These are phyloP conservation scores for Myxocyprinus asiaticus DNA, from an alignment of 2,113 vertebrate genomes.

Conservation along the genomic window DNA sequence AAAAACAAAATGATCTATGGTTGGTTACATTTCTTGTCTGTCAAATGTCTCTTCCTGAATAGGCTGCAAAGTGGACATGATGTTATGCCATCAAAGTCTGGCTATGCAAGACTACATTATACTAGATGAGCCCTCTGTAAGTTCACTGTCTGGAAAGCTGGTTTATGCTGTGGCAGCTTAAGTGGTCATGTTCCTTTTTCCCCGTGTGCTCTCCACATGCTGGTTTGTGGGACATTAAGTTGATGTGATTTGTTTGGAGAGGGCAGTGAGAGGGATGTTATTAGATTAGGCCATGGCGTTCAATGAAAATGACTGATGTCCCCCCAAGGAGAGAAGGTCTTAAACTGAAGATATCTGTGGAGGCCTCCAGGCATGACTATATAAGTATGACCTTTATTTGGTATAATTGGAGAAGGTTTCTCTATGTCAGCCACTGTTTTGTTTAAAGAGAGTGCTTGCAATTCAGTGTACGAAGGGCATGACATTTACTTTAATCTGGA, in stretches of 20 bases:
- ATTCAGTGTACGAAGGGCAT: neutral
- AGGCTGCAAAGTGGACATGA: too few relatives aligned
- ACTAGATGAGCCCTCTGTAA: neutral
- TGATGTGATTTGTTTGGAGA: conserved; percentile 55
- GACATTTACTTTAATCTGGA: neutral
- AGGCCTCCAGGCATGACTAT: conserved; percentile 12
- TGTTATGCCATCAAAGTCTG: too few relatives aligned
- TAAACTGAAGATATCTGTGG: conserved; percentile 22
- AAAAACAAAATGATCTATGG: too few relatives aligned
- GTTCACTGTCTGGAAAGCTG: neutral
- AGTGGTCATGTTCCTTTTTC: neutral
- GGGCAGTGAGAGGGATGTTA: conserved; percentile 41
- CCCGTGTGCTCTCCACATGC: neutral
- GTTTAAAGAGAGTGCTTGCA: neutral
- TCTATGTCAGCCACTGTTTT: neutral
- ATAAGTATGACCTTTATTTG: neutral
- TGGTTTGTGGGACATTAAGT: conserved; percentile 33
- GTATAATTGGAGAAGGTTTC: neutral
- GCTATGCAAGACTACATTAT: too few relatives aligned
- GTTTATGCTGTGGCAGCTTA: conserved; percentile 49
- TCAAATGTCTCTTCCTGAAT: too few relatives aligned
- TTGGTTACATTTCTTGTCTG: too few relatives aligned
- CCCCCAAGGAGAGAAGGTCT: neutral
- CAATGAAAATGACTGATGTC: conserved; percentile 58
- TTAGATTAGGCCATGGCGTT: conserved; percentile 48